Percentiles rank a stretch among this genome's conserved stretches.
Conservation (phyloP, 1,140 invertebrate species). For the Propsilocerus akamusi region DNA sequence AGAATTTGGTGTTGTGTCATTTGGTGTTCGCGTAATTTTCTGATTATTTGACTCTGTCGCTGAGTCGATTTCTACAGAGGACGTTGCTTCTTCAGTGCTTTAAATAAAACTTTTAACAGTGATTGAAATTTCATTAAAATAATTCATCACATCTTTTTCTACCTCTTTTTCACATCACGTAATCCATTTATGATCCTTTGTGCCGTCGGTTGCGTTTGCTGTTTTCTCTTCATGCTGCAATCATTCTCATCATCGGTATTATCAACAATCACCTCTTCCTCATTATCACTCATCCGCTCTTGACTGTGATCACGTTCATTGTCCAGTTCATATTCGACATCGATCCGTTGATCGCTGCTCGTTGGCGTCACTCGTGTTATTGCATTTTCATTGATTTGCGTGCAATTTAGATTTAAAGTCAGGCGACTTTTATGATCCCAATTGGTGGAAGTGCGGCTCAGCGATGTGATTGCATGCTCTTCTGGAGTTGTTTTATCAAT, state of each 20-base stretch:
- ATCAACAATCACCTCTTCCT: conserved; percentile 6
- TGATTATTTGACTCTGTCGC: conserved; percentile 4
- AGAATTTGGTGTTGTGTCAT: conserved; percentile 2
- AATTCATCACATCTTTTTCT: neutral
- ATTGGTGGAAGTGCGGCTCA: neutral
- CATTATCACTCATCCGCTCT: conserved; percentile 5
- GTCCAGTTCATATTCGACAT: conserved; percentile 1
- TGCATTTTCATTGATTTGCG: neutral
- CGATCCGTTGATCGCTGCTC: conserved; percentile 5
- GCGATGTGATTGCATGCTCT: conserved; percentile 4
- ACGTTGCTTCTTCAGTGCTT: conserved; percentile 15
- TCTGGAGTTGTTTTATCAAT: conserved; percentile 4
- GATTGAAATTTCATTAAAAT: neutral
- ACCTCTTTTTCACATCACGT: conserved; percentile 6
- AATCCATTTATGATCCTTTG: neutral
- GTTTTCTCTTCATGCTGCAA: neutral
- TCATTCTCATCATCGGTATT: conserved; percentile 4
- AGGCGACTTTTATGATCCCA: neutral
- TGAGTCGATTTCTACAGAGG: conserved; percentile 5
- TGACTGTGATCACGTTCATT: conserved; percentile 1
- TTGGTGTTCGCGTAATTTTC: neutral
- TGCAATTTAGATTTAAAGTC: neutral
- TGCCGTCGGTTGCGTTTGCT: neutral
- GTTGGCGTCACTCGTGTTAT: conserved; percentile 6
- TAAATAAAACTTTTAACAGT: neutral